Percentiles rank a stretch among this genome's conserved stretches.
Evolutionary conservation across 2,113 vertebrate species (phyloP).

Genomic region (Ceratotherium simum): DNA sequence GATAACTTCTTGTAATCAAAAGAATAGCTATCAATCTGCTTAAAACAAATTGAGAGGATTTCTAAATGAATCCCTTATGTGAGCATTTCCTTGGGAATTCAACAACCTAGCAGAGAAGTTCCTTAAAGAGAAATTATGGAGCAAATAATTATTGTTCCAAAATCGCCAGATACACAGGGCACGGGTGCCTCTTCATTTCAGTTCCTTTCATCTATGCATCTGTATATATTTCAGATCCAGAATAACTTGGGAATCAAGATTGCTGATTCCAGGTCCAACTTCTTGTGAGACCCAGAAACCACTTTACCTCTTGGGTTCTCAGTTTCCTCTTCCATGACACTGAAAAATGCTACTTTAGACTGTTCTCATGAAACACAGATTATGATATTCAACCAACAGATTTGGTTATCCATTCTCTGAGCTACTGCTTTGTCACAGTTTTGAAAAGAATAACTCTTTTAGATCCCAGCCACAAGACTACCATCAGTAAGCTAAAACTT

Average conservation of each 20-base stretch:
- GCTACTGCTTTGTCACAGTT: background rate
- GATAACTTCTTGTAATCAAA: background rate
- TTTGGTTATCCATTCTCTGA: background rate
- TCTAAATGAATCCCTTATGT: slow-evolving; percentile 35
- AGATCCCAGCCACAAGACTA: background rate
- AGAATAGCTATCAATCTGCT: background rate
- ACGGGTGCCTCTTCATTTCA: background rate
- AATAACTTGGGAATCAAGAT: background rate
- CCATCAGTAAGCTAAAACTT: slow-evolving; percentile 33
- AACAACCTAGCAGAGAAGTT: background rate
- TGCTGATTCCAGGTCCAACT: background rate
- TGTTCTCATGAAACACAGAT: background rate
- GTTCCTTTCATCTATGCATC: background rate
- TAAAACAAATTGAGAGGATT: slow-evolving; percentile 12
- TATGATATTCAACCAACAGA: background rate
- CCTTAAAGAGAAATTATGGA: background rate
- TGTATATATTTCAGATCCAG: background rate
- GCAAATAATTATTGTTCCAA: background rate
- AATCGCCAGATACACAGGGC: background rate
- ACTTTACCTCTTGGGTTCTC: background rate
- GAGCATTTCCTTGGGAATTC: slow-evolving; percentile 21
- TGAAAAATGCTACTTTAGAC: background rate
- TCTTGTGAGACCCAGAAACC: background rate
- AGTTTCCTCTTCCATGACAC: background rate
- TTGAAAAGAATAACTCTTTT: slow-evolving; percentile 44